Evolutionary conservation across 2,888 invertebrate species (phyloP).

Genomic region (Linyphia triangularis): DNA sequence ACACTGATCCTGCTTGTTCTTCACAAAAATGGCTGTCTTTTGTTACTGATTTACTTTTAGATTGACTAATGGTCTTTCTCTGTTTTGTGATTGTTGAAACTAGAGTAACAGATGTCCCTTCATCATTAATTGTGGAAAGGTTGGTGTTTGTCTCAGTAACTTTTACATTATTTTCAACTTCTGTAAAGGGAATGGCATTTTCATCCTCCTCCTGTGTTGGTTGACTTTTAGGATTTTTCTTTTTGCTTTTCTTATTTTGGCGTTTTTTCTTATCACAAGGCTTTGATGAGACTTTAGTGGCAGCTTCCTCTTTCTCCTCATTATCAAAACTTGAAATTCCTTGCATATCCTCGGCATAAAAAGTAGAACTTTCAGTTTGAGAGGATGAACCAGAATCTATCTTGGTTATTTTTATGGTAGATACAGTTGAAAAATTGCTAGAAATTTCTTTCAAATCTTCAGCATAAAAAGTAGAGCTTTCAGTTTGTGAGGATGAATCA

Average conservation of each 20-base stretch:
- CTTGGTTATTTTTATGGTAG: background rate
- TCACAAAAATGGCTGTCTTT: background rate
- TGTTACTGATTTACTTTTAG: no score
- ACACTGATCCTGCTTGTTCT: background rate
- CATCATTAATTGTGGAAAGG: background rate
- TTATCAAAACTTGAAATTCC: background rate
- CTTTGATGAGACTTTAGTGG: background rate
- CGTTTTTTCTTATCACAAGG: background rate
- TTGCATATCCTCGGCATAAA: background rate
- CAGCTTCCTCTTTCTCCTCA: background rate
- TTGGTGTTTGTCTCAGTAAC: background rate
- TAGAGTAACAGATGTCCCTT: background rate
- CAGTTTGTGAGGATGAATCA: background rate
- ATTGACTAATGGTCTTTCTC: background rate
- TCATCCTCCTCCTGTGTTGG: background rate
- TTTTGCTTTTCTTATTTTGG: background rate
- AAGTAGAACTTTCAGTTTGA: conserved; percentile 3
- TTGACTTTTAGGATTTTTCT: background rate
- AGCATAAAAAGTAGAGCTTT: conserved; percentile 3
- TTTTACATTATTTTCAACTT: background rate
- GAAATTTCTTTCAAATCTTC: background rate
- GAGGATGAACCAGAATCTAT: background rate
- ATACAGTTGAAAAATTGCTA: no score
- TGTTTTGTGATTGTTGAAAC: background rate
- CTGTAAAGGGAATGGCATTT: background rate